phyloP scores from a whole-genome alignment of 2,888 invertebrate species.

The Alitta virens region DNA sequence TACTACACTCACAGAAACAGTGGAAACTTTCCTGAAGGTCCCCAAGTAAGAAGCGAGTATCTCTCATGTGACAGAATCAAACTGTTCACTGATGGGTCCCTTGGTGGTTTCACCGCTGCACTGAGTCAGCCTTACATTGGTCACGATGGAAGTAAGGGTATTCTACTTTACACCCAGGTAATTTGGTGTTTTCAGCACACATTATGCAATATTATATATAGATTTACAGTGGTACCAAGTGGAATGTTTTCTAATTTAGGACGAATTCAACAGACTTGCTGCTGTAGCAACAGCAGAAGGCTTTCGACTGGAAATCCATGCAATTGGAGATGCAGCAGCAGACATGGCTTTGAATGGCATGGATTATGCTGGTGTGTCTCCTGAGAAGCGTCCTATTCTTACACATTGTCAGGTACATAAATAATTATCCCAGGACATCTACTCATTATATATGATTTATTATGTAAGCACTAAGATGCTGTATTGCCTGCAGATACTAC shows the following conservation, averaged over 20 bases:
- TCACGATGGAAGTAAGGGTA: conserved; percentile 12
- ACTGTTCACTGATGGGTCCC: conserved; percentile 29
- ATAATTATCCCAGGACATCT: no score
- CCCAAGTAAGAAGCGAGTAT: conserved; percentile 16
- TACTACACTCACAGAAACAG: background rate
- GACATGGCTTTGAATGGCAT: conserved; percentile 23
- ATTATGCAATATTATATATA: no score
- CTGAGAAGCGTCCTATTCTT: conserved; percentile 26
- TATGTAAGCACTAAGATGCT: no score
- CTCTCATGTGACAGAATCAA: conserved; percentile 28
- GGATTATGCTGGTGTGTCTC: conserved; percentile 18
- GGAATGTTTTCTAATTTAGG: conserved; percentile 5
- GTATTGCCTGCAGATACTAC: no score
- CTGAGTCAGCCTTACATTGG: conserved; percentile 26
- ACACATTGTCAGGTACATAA: conserved; percentile 32
- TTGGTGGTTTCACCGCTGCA: conserved; percentile 28
- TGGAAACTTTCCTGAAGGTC: conserved; percentile 16
- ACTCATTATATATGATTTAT: no score
- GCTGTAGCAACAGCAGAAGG: conserved; percentile 16
- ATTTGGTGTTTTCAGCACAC: no score
- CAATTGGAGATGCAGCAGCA: conserved; percentile 28
- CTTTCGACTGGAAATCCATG: conserved; percentile 28
- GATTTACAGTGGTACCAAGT: no score
- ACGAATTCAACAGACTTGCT: conserved; percentile 9
- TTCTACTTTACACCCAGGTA: conserved; percentile 25